Base-by-base conservation (phyloP, 2,888 invertebrate species). In the Tanaodytes sp. region DNA sequence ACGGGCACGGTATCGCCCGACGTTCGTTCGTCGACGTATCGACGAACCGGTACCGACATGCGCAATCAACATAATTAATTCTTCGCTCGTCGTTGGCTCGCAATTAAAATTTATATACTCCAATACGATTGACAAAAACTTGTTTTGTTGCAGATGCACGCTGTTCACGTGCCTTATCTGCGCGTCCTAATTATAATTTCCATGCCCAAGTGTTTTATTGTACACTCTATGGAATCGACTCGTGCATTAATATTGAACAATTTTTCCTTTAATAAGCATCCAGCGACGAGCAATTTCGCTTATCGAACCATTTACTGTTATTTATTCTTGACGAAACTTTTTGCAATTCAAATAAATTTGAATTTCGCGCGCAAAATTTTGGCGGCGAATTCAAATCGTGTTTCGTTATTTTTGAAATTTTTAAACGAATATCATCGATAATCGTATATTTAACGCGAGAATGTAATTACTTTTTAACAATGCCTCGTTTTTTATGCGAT, bases 61-160 rank as follows among this genome's bases (percentile, higher is more conserved):
- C 65, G 73, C 75, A 77, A 73, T 77, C 77, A 72, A 73, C 75
- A 77, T 82, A 81, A 82, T 81, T 81, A 81, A 81, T 81, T 81
- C 77, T 68, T 64, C 61, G 58, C 70, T 77, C 76, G 75, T 75
- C 77, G 75, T 76, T 73, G 77, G 55, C 40, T 66, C 65, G 77
- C 79, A 81, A 82, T 83, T 82, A 83, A 82, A 83, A 80, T 82
- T 79, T 77, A 79, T 77, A 80, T 74, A 78, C 79, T 8, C 5
- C 23, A 8, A 75, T 76, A 39, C 77, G 77, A 82, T 82, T 82
- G 74, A 77, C 80, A 79, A 80, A 79, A 82, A 81, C 74, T 80
- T 81, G 78, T 81, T 81, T 80, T 77, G 78, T 78, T 78, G 75
- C 72, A 65, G 72, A 73, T 74, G 71, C 65, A 65, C 65, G 70